Evolutionary conservation across 2,797 vertebrate species (phyloP).

Genomic region (Pseudochirops cupreus): DNA sequence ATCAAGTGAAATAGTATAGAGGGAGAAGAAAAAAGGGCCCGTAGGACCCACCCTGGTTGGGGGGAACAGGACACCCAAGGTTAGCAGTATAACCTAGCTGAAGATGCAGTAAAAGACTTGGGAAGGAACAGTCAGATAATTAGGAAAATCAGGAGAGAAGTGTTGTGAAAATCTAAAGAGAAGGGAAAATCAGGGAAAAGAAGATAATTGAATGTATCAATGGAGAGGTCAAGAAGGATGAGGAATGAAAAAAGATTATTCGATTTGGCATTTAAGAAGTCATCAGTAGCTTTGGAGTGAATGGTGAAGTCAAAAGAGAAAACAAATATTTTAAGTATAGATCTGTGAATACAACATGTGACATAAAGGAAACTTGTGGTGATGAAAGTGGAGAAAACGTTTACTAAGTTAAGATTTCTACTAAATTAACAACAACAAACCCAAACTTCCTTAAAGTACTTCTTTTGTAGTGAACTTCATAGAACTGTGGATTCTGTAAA

Average conservation of each 20-base stretch:
- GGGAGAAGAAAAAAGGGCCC: neutral
- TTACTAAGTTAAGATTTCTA: constrained; percentile 47
- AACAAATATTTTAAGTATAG: neutral
- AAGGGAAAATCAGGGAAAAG: neutral
- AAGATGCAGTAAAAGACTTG: neutral
- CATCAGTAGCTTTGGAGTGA: constrained; percentile 31
- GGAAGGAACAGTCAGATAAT: neutral
- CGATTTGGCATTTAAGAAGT: neutral
- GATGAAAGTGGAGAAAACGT: constrained; percentile 19
- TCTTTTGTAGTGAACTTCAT: constrained; percentile 32
- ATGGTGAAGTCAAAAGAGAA: constrained; percentile 41
- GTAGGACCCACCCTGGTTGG: neutral
- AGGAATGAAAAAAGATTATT: neutral
- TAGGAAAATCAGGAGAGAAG: neutral
- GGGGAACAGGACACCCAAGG: neutral
- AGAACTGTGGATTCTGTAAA: constrained; percentile 38
- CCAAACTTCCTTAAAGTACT: constrained; percentile 42
- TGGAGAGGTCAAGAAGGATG: neutral
- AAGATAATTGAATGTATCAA: neutral
- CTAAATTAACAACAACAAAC: constrained; percentile 10
- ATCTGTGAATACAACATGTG: constrained; percentile 21
- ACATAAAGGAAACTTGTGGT: constrained; percentile 57
- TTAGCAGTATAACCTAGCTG: neutral
- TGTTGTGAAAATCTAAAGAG: neutral
- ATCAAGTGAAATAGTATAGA: neutral